Evolutionary conservation across 2,113 vertebrate genomes (phyloP), one percentile per base, ranked within the genome.

Genomic region (Hystrix cristata): DNA sequence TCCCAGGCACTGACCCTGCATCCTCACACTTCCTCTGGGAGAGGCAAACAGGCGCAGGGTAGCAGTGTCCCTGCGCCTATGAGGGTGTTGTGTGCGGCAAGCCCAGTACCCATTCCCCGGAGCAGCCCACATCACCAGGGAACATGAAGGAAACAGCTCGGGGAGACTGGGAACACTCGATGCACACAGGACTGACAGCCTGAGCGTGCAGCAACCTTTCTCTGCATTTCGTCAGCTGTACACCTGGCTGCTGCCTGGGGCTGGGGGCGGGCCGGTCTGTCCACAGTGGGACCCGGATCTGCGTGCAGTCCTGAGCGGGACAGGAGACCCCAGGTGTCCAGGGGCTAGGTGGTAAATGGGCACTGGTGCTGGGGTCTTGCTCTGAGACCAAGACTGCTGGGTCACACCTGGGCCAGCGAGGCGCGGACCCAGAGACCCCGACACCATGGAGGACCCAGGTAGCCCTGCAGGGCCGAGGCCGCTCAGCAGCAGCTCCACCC

Each of bases 321-420:
- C 46, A 18, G 3, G 10, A 57, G 31, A 14, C 31, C 4, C 11
- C 13, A 60, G 34, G 67, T 8, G 10, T 8, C 1, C 25, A 25
- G 71, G n/a, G 38, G n/a, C 6, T 0, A 0, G 0, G 6, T 8
- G 0, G 5, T 16, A 1, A 0, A 51, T 4, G 25, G 69, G 18
- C n/a, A 11, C 38, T 4, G 3, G 69, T 3, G 67, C n/a, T 8
- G 25, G 25, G 14, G 19, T 2, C 57, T 12, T 25, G 34, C 13
- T 13, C 85, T 76, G 21, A 74, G 76, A 60, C 21, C 31, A 34
- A n/a, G 23, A 14, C 84, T 12, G 53, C n/a, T 6, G 2, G 43
- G 27, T 67, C 65, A 64, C 12, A 12, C 38, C 2, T 3, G 80
- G 31, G 57, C 2, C 11, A 59, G 46, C 67, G 10, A 25, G 46